Conservation (phyloP, 2,888 invertebrate species). For the Dasysyrphus albostriatus region DNA sequence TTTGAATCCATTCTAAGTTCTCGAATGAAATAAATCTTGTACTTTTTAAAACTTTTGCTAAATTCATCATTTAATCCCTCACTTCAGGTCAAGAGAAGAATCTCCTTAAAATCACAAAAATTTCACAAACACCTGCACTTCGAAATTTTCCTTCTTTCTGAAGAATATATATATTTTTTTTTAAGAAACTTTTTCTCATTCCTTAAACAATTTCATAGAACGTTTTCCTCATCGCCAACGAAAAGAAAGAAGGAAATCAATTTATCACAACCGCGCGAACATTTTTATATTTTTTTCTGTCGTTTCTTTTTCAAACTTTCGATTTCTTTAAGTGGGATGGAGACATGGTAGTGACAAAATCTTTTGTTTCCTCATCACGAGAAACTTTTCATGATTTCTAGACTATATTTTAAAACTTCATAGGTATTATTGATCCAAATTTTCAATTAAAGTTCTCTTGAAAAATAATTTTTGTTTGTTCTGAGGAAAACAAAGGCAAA, state of each 20-base stretch:
- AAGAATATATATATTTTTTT: slow-evolving; percentile 38
- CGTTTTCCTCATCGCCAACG: slow-evolving; percentile 32
- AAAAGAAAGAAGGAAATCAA: slow-evolving; percentile 54
- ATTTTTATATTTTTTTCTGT: slow-evolving; percentile 16
- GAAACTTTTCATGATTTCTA: not conserved
- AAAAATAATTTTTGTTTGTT: not conserved
- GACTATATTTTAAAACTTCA: not conserved
- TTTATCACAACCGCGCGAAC: slow-evolving; percentile 59
- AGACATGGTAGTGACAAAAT: not conserved
- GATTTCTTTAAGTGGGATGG: slow-evolving; percentile 45
- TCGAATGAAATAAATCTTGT: slow-evolving; percentile 45
- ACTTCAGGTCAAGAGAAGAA: not conserved
- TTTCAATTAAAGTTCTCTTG: not conserved
- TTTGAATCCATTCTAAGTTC: slow-evolving; percentile 53
- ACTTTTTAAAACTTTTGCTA: slow-evolving; percentile 45
- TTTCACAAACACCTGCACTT: slow-evolving; percentile 63
- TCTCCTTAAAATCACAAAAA: slow-evolving; percentile 43
- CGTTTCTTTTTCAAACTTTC: slow-evolving; percentile 49
- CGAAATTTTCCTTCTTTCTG: slow-evolving; percentile 17
- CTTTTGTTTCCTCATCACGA: slow-evolving; percentile 9
- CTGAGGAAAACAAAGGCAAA: not conserved
- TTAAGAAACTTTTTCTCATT: slow-evolving; percentile 22
- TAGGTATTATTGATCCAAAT: not conserved
- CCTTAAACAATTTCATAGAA: slow-evolving; percentile 27
- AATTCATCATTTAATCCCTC: slow-evolving; percentile 51